These are phyloP conservation scores for Mugil cephalus DNA, from an alignment of 2,113 vertebrate genomes.

Conservation along the genomic window DNA sequence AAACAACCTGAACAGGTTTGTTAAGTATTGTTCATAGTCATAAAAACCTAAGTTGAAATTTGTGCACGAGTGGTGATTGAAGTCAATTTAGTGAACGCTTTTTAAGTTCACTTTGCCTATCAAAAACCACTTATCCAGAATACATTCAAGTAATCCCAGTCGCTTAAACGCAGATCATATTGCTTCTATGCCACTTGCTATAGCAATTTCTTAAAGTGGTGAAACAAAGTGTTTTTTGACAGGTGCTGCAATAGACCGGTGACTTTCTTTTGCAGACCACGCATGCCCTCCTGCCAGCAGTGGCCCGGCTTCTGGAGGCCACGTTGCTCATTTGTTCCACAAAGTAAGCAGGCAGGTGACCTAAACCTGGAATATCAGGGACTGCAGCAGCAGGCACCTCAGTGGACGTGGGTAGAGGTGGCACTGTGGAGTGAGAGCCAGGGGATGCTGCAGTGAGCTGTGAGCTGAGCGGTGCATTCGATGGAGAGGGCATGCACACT, in stretches of 20 bases:
- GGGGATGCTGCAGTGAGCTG: background rate
- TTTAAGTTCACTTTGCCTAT: background rate
- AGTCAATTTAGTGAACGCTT: background rate
- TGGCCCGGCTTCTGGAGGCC: constrained; percentile 49
- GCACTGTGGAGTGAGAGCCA: background rate
- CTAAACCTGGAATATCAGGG: background rate
- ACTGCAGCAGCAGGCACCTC: background rate
- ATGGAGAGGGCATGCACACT: background rate
- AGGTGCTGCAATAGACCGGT: constrained; percentile 65
- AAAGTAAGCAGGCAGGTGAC: constrained; percentile 70
- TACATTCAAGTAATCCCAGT: background rate
- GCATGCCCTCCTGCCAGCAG: constrained; percentile 57
- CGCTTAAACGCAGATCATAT: constrained; percentile 43
- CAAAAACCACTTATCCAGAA: background rate
- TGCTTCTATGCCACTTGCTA: constrained; percentile 58
- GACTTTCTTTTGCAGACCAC: constrained; percentile 71
- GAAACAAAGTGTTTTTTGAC: constrained; percentile 70
- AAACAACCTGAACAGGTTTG: background rate
- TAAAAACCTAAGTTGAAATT: background rate
- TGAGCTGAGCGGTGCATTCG: background rate
- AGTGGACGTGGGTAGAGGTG: background rate
- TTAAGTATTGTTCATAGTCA: background rate
- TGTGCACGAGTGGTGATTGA: too few species aligned
- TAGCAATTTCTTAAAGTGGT: constrained; percentile 71
- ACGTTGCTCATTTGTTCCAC: constrained; percentile 63